A percentile compares a stretch with the other conserved stretches of the same genome.
Evolutionary conservation across 1,140 invertebrate genomes (phyloP).

Genomic region (Drosophila baimaii): DNA sequence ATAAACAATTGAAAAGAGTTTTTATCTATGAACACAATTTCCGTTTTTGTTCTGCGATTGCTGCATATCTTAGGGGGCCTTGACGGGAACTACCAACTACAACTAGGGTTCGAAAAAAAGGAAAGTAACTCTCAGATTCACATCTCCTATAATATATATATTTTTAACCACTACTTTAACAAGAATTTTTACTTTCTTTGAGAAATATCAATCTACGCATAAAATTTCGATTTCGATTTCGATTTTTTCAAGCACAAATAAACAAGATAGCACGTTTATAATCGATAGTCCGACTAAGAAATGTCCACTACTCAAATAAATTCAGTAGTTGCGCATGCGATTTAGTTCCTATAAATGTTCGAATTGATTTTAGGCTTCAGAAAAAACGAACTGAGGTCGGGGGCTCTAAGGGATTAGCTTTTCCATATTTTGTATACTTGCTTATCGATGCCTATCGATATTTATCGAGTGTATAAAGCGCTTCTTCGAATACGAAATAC

Average conservation of each 20-base stretch:
- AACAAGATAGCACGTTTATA: conserved; percentile 35
- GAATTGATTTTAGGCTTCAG: conserved; percentile 24
- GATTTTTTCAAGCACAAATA: conserved; percentile 40
- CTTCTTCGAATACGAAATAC: conserved; percentile 54
- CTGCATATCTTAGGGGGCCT: conserved; percentile 40
- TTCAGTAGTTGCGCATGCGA: too few species aligned
- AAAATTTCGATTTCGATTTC: conserved; percentile 46
- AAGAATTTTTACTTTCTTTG: conserved; percentile 74
- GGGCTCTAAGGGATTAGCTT: conserved; percentile 10
- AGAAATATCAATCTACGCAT: conserved; percentile 61
- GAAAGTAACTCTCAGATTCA: conserved; percentile 61
- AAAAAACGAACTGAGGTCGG: conserved; percentile 7
- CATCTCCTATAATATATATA: conserved; percentile 26
- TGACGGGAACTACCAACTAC: conserved; percentile 49
- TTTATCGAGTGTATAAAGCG: conserved; percentile 42
- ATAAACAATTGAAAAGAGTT: conserved; percentile 49
- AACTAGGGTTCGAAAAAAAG: conserved; percentile 55
- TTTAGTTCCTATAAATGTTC: conserved; percentile 11
- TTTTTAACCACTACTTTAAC: conserved; percentile 60
- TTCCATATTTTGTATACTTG: conserved; percentile 30
- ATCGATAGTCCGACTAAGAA: conserved; percentile 37
- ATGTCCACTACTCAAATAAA: conserved; percentile 17
- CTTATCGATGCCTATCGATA: conserved; percentile 43
- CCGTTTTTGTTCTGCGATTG: conserved; percentile 25
- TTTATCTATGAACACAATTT: conserved; percentile 63